phyloP scores from a whole-genome alignment of 2,797 vertebrate species.

The Hippocampus kuda region DNA sequence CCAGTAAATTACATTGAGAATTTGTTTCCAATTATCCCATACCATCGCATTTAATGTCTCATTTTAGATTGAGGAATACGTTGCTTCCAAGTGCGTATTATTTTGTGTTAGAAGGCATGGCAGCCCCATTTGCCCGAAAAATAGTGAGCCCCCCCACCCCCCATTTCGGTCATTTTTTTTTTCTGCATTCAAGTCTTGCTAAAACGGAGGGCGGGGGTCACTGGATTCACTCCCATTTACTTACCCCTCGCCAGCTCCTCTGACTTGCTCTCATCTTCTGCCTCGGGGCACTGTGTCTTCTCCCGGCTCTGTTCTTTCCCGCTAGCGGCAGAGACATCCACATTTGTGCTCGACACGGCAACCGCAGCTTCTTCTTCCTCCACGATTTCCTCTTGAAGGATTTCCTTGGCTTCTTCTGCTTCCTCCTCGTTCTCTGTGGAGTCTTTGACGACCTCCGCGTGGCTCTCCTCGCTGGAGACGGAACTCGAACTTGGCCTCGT shows the following conservation, averaged over 20 bases:
- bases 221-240: constrained; percentile 27
- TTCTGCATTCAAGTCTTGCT: no score
- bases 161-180: no score
- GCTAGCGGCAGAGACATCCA: constrained; percentile 37
- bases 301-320: constrained; percentile 22
- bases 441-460: constrained; percentile 41
- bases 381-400: constrained; percentile 22
- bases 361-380: constrained; percentile 25
- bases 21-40: no score
- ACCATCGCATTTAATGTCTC: no score
- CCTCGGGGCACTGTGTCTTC: constrained; percentile 13
- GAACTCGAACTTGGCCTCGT: constrained; percentile 45
- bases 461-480: constrained; percentile 52
- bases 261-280: constrained; percentile 32
- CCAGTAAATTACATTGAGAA: no score
- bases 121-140: neutral
- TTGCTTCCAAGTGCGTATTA: no score
- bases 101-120: no score
- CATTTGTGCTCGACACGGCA: constrained; percentile 20
- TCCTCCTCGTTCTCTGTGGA: constrained; percentile 28
- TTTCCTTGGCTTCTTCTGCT: constrained; percentile 21
- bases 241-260: constrained; percentile 60
- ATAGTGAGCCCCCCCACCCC: no score
- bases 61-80: no score
- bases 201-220: neutral